Percentiles rank a stretch among this genome's conserved stretches.
phyloP scores from a whole-genome alignment of 1,140 invertebrate species.

The Heliconius nattereri region DNA sequence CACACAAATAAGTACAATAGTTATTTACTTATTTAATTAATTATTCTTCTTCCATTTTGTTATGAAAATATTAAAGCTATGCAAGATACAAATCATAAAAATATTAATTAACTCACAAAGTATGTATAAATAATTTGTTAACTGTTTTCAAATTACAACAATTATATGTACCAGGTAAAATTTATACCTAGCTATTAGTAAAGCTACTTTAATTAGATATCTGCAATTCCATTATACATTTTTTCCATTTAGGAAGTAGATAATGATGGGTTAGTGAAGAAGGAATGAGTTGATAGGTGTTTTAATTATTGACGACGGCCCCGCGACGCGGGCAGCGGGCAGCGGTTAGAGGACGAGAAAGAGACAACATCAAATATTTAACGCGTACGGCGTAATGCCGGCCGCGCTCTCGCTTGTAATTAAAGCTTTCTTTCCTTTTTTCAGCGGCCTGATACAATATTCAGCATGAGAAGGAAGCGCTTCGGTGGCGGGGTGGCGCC shows the following conservation, averaged over 20 bases:
- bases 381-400: constrained; percentile 62
- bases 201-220: constrained; percentile 29
- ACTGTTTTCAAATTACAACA: constrained; percentile 4
- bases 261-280: constrained; percentile 46
- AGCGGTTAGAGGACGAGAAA: constrained; percentile 60
- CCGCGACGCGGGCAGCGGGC: constrained; percentile 44
- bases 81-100: too few species aligned
- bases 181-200: constrained; percentile 20
- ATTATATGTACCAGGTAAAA: neutral
- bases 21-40: too few species aligned
- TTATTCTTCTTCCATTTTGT: too few species aligned
- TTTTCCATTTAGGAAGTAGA: constrained; percentile 43
- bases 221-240: constrained; percentile 33
- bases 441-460: constrained; percentile 81
- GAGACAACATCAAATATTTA: constrained; percentile 80
- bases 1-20: too few species aligned
- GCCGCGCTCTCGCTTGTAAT: constrained; percentile 79
- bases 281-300: constrained; percentile 78
- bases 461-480: constrained; percentile 80
- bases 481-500: constrained; percentile 78
- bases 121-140: constrained; percentile 23
- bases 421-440: constrained; percentile 81
- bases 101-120: neutral
- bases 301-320: constrained; percentile 74
- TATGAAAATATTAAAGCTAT: too few species aligned